A percentile compares a stretch with the other conserved stretches of the same genome.
Conservation (phyloP, 2,113 vertebrate species). For the Brachypodius melanocephalos region DNA sequence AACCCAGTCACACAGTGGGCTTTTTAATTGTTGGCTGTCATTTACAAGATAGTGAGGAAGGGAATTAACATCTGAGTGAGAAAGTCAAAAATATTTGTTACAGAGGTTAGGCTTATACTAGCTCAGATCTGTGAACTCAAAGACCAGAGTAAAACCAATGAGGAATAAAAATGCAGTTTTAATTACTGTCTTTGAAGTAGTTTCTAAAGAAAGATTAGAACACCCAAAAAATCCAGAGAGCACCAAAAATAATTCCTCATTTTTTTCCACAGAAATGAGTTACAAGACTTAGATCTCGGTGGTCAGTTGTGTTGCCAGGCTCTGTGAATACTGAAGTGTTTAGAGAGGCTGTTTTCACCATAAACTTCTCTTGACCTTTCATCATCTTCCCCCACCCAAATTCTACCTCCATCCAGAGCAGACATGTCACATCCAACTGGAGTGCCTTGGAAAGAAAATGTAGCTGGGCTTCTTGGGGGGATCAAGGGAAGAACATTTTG, state of each 20-base stretch:
- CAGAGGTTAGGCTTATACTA: not conserved
- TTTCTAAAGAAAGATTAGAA: not conserved
- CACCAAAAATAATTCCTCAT: not conserved
- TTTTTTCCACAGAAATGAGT: constrained; percentile 15
- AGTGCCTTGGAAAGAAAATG: not conserved
- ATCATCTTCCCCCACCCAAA: not conserved
- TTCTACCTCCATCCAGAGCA: not conserved
- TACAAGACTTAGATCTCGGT: not conserved
- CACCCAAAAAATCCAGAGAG: not conserved
- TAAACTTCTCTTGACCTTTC: constrained; percentile 17
- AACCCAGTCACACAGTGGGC: not conserved
- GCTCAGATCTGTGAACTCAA: not conserved
- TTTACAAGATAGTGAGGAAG: not conserved
- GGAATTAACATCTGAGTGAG: not conserved
- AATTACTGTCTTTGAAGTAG: constrained; percentile 29
- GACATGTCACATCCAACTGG: not conserved
- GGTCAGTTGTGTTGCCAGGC: not conserved
- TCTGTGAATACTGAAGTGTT: not conserved
- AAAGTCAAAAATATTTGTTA: not conserved
- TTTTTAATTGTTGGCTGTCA: not conserved
- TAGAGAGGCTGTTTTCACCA: not conserved
- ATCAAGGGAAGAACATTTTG: not conserved
- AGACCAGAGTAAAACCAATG: not conserved
- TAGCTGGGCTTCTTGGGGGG: not conserved
- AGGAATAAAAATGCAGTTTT: not conserved